phyloP scores from a whole-genome alignment of 2,888 invertebrate species.

The Andrena bicolor region DNA sequence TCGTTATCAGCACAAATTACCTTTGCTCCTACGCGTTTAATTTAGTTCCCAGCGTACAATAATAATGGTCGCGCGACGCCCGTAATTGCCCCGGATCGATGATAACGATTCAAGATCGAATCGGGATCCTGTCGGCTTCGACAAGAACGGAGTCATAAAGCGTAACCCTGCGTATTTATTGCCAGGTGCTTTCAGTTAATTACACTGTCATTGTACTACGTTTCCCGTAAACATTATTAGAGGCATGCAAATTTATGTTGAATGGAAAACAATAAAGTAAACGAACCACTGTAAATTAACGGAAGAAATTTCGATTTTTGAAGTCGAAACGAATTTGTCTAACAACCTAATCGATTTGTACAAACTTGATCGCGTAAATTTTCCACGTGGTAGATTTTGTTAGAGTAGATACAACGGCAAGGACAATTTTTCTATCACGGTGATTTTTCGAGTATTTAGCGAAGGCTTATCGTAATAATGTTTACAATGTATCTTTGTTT shows the following conservation, averaged over 20 bases:
- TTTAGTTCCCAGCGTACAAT: constrained; percentile 73
- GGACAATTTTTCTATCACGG: too few species aligned
- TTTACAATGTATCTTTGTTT: constrained; percentile 72
- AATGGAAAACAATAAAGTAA: neutral
- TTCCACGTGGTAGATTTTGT: too few species aligned
- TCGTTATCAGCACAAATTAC: constrained; percentile 77
- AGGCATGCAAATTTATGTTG: neutral
- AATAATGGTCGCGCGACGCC: constrained; percentile 69
- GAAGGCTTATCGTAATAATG: constrained; percentile 58
- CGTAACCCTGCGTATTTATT: constrained; percentile 9
- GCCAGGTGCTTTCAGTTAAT: constrained; percentile 3
- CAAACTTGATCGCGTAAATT: too few species aligned
- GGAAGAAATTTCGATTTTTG: neutral
- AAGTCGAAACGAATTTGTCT: neutral
- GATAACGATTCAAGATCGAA: constrained; percentile 64
- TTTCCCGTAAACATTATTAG: neutral
- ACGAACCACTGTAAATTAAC: neutral
- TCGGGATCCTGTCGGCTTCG: constrained; percentile 29
- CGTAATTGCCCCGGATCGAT: constrained; percentile 67
- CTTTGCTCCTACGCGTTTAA: constrained; percentile 73
- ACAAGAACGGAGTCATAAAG: constrained; percentile 20
- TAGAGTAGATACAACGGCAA: too few species aligned
- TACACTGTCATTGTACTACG: neutral
- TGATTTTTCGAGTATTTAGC: constrained; percentile 60
- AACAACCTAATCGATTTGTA: too few species aligned